Evolutionary conservation across 1,140 invertebrate genomes (phyloP).

Genomic region (Halictus rubicundus): DNA sequence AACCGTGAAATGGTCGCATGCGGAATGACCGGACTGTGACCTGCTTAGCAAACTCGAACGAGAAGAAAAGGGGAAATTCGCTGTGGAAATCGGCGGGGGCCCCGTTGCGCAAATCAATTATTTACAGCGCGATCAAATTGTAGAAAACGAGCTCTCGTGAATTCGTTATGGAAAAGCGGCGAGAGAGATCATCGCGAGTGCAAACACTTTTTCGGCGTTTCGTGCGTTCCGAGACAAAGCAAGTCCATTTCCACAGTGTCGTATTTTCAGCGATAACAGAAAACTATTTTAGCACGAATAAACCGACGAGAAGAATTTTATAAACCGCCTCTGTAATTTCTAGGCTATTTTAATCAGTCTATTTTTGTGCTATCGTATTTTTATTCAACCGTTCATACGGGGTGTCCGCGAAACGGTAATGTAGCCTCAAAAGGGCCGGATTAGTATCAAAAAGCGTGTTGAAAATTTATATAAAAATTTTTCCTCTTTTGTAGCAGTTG

Average conservation of each 20-base stretch:
- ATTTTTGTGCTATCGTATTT: neutral
- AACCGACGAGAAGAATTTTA: too few relatives aligned
- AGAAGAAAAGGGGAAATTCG: neutral
- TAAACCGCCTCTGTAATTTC: neutral
- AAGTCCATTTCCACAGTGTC: too few relatives aligned
- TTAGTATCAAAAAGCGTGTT: too few relatives aligned
- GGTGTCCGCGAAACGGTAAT: neutral
- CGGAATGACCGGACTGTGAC: neutral
- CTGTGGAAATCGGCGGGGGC: neutral
- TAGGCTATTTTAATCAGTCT: neutral
- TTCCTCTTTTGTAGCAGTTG: too few relatives aligned
- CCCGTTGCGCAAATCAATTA: neutral
- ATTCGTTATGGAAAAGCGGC: too few relatives aligned
- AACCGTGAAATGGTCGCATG: slow-evolving; percentile 13
- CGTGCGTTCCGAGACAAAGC: too few relatives aligned
- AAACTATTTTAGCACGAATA: neutral
- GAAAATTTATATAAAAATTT: too few relatives aligned
- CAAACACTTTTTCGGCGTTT: too few relatives aligned
- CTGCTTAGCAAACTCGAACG: neutral
- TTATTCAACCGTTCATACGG: neutral
- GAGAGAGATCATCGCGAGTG: too few relatives aligned
- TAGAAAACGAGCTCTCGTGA: too few relatives aligned
- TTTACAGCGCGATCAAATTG: neutral
- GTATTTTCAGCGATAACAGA: too few relatives aligned
- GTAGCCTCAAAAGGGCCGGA: neutral